These are phyloP conservation scores for Ophion ventricosus DNA, from an alignment of 2,888 invertebrate genomes.

Conservation along the genomic window DNA sequence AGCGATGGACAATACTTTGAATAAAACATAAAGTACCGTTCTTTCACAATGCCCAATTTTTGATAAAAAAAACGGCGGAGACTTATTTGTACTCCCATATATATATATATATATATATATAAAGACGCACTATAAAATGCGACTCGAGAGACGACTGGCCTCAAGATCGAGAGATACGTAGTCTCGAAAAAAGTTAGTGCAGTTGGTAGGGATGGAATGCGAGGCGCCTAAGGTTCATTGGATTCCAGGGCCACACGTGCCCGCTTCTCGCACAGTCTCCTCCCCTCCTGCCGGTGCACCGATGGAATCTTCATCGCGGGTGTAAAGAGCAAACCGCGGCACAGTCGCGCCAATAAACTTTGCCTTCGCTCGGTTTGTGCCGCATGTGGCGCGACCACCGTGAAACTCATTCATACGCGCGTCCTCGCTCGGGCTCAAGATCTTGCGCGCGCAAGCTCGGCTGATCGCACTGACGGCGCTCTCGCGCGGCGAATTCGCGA, in stretches of 20 bases:
- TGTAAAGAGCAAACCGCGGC: slow-evolving; percentile 21
- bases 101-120: too few relatives aligned
- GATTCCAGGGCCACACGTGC: slow-evolving; percentile 84
- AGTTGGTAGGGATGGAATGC: slow-evolving; percentile 83
- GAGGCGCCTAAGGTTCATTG: slow-evolving; percentile 86
- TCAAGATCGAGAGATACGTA: slow-evolving; percentile 70
- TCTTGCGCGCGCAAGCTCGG: neutral
- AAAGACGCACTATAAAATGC: slow-evolving; percentile 56
- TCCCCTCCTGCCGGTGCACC: slow-evolving; percentile 78
- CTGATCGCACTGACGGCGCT: neutral
- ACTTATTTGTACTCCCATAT: too few relatives aligned
- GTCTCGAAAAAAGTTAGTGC: slow-evolving; percentile 69
- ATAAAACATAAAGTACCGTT: too few relatives aligned
- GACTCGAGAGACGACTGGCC: slow-evolving; percentile 74
- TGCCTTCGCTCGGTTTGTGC: slow-evolving; percentile 78
- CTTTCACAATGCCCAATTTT: too few relatives aligned
- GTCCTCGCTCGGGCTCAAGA: slow-evolving; percentile 81
- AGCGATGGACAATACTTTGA: too few relatives aligned
- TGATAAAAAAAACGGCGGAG: too few relatives aligned
- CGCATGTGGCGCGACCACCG: slow-evolving; percentile 80
- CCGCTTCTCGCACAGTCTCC: slow-evolving; percentile 70
- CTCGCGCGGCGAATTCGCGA: neutral
- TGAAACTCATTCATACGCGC: slow-evolving; percentile 85
- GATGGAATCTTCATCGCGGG: slow-evolving; percentile 4
- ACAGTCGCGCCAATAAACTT: slow-evolving; percentile 79